Conservation (phyloP, 2,888 invertebrate genomes). For the Heteromyza rotundicornis region DNA sequence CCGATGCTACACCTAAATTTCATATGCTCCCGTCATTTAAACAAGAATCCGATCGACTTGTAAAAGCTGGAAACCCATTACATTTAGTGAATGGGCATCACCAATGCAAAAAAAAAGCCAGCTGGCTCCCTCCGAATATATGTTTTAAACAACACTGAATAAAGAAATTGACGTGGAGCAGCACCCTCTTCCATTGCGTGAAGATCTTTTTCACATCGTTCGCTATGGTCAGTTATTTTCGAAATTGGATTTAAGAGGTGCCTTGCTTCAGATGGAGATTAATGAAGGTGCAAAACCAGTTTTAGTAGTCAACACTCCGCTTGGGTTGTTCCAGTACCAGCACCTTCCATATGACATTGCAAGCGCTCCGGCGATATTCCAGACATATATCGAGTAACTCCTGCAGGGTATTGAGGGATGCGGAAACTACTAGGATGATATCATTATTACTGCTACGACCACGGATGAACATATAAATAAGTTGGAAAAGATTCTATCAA, state of each 20-base stretch:
- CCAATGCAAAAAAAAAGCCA: conserved; percentile 42
- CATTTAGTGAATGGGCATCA: conserved; percentile 45
- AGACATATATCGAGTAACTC: conserved; percentile 23
- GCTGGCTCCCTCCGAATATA: conserved; percentile 34
- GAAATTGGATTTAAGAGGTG: conserved; percentile 24
- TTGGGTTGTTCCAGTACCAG: conserved; percentile 27
- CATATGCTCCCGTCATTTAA: conserved; percentile 27
- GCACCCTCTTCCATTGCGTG: conserved; percentile 22
- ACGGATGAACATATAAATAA: conserved; percentile 15
- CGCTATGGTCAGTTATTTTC: conserved; percentile 14
- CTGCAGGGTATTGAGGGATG: conserved; percentile 23
- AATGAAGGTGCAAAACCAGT: conserved; percentile 20
- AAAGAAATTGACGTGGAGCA: conserved; percentile 32
- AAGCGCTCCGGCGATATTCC: conserved; percentile 29
- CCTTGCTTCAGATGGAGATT: conserved; percentile 22
- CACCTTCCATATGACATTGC: conserved; percentile 26
- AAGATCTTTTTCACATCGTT: conserved; percentile 21
- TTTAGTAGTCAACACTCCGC: conserved; percentile 25
- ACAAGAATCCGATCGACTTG: conserved; percentile 30
- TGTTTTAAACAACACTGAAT: conserved; percentile 36
- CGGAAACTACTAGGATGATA: conserved; percentile 30
- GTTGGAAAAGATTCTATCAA: conserved; percentile 16
- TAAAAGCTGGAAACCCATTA: conserved; percentile 15
- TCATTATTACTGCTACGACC: conserved; percentile 23
- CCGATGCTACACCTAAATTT: conserved; percentile 25